Evolutionary conservation across 2,888 invertebrate genomes (phyloP).

Genomic region (Cremastinae sp.): DNA sequence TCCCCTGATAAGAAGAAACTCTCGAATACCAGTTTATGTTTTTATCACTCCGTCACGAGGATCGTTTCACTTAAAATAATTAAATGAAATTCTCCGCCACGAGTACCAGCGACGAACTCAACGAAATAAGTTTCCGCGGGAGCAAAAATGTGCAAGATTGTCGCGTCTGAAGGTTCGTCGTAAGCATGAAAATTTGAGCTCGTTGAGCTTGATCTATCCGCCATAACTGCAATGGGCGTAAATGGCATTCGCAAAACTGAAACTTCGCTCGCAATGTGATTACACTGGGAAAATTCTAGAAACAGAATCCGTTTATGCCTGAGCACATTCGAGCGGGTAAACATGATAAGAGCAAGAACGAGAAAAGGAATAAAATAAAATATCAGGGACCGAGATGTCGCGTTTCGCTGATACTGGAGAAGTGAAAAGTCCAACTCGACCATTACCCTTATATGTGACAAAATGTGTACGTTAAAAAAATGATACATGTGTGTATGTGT

Average conservation of each 20-base stretch:
- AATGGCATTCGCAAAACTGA: too few relatives aligned
- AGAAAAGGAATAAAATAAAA: background rate
- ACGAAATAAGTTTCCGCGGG: too few relatives aligned
- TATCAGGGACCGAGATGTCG: background rate
- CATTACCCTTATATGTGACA: background rate
- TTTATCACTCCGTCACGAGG: background rate
- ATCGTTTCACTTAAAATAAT: background rate
- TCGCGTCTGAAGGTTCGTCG: too few relatives aligned
- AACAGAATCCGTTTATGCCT: background rate
- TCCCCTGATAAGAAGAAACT: background rate
- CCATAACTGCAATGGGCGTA: too few relatives aligned
- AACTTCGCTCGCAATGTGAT: too few relatives aligned
- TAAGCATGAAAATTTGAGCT: too few relatives aligned
- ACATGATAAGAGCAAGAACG: background rate
- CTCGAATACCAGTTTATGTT: too few relatives aligned
- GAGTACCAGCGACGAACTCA: background rate
- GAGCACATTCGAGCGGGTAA: background rate
- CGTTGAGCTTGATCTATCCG: too few relatives aligned
- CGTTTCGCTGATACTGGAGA: slow-evolving; percentile 23
- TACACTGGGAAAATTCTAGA: background rate
- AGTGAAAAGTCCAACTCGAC: background rate
- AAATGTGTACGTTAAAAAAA: background rate
- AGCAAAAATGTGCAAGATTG: too few relatives aligned
- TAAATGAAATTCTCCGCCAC: background rate
- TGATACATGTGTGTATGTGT: background rate